Evolutionary conservation across 2,797 vertebrate species (phyloP).

Genomic region (Serranus cabrilla): DNA sequence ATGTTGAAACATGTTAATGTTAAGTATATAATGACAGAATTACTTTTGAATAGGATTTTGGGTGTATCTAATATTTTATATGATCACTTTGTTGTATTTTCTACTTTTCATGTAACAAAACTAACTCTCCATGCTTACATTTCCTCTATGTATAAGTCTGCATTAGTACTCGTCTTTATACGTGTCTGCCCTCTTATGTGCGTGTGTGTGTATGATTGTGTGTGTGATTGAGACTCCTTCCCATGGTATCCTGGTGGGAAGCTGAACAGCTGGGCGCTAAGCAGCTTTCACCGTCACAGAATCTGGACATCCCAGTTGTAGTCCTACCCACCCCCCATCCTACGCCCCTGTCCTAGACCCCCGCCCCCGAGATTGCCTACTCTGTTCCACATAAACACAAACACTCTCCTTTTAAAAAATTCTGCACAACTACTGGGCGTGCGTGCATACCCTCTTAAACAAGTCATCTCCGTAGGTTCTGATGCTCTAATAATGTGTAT

Average conservation of each 20-base stretch:
- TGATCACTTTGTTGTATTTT: not conserved
- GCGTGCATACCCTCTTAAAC: not conserved
- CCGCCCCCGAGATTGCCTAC: constrained; percentile 25
- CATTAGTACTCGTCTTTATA: not conserved
- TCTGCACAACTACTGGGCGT: not conserved
- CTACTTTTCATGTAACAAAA: not conserved
- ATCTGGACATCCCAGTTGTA: constrained; percentile 66
- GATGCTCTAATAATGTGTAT: constrained; percentile 29
- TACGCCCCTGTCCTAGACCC: constrained; percentile 38
- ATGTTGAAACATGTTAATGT: not conserved
- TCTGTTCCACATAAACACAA: constrained; percentile 58
- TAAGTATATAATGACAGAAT: not conserved
- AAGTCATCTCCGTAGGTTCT: constrained; percentile 6
- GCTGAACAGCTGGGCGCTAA: constrained; percentile 87
- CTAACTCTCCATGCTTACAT: not conserved
- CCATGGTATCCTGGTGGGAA: constrained; percentile 75
- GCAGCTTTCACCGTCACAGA: constrained; percentile 83
- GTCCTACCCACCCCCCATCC: constrained; percentile 71
- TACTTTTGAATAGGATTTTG: not conserved
- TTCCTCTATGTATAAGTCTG: not conserved
- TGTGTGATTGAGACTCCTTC: constrained; percentile 61
- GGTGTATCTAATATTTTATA: not conserved
- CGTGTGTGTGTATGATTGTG: constrained; percentile 17
- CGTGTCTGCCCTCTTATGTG: constrained; percentile 16
- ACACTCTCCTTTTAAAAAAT: constrained; percentile 9